Evolutionary conservation across 1,140 invertebrate genomes (phyloP).

Genomic region (Atopsyche davidsoni): DNA sequence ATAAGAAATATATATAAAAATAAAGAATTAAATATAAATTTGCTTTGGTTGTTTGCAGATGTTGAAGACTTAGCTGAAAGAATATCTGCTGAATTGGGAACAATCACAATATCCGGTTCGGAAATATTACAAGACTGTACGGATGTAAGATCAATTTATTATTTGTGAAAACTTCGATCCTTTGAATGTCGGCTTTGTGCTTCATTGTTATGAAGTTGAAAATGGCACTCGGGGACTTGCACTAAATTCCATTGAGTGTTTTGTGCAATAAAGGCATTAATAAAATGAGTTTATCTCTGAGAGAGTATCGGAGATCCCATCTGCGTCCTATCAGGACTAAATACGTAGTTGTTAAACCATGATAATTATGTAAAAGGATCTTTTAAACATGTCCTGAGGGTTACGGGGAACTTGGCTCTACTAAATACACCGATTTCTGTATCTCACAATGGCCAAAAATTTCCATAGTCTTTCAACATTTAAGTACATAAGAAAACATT

Average conservation of each 20-base stretch:
- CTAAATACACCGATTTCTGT: no score
- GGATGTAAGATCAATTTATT: not conserved
- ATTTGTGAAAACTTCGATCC: not conserved
- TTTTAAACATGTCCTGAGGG: not conserved
- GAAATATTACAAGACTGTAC: conserved; percentile 36
- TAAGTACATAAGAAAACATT: no score
- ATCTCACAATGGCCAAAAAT: no score
- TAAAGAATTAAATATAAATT: not conserved
- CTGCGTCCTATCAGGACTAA: no score
- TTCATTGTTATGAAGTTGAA: not conserved
- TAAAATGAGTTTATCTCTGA: not conserved
- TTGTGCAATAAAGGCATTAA: not conserved
- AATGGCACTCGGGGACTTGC: not conserved
- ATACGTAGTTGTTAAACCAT: not conserved
- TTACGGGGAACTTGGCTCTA: not conserved
- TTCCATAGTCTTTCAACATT: no score
- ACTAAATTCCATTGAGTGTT: not conserved
- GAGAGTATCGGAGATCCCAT: no score
- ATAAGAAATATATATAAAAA: not conserved
- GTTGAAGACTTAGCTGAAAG: not conserved
- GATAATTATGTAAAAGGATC: not conserved
- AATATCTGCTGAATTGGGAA: not conserved
- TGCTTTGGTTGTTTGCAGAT: not conserved
- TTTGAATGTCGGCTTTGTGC: not conserved
- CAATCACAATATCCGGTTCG: conserved; percentile 29